These are phyloP conservation scores for Streptopelia turtur DNA, from an alignment of 2,797 vertebrate species.

Conservation along the genomic window DNA sequence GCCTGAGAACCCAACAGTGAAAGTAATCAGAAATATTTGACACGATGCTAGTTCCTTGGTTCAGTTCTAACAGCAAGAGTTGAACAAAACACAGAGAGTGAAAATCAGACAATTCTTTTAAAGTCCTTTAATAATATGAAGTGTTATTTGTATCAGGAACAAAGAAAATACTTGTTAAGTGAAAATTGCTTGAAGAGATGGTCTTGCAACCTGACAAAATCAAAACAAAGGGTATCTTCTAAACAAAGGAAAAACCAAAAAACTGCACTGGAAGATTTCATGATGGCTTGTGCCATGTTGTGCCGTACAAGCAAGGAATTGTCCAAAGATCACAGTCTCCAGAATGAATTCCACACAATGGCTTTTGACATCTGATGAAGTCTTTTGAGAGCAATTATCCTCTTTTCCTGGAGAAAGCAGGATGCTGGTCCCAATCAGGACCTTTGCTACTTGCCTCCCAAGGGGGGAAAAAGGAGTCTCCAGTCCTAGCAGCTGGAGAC, in stretches of 20 bases:
- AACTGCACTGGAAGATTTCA: background rate
- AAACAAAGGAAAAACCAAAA: background rate
- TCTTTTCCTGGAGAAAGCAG: background rate
- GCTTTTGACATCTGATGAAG: background rate
- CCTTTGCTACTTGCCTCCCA: background rate
- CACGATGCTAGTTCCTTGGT: background rate
- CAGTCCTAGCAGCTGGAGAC: background rate
- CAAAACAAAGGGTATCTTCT: background rate
- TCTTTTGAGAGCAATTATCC: background rate
- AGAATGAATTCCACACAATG: background rate
- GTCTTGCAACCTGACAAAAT: background rate
- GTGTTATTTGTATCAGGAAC: background rate
- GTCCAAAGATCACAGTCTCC: background rate
- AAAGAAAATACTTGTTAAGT: background rate
- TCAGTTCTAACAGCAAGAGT: background rate
- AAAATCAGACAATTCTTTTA: background rate
- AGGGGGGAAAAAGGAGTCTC: background rate
- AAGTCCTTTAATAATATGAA: constrained; percentile 1
- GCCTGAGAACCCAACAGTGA: constrained; percentile 39
- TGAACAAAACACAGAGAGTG: background rate
- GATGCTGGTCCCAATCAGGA: background rate
- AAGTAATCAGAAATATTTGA: constrained; percentile 8
- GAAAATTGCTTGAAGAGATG: background rate
- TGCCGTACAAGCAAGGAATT: accelerated
- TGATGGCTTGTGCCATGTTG: background rate